Evolutionary conservation across 1,140 invertebrate genomes (phyloP), one percentile per base, ranked within the genome.

Genomic region (Alviniconcha marisindica): DNA sequence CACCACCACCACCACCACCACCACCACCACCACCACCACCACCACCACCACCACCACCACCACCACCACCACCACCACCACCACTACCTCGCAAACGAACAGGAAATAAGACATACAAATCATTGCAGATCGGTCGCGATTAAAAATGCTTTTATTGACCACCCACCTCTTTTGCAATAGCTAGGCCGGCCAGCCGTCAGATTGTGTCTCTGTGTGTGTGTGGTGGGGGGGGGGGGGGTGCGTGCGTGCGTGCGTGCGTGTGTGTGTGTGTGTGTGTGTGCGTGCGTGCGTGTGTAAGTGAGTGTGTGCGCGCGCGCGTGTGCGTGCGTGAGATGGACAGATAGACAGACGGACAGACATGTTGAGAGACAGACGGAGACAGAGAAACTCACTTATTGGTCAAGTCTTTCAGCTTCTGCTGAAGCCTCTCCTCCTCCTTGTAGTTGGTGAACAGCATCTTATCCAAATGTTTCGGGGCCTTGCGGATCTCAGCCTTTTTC

Each of bases 381-480:
- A 15, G 38, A 44, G 33, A 73, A 36, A n/a, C 31, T 78, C 18
- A 80, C 78, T 48, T 80, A 60, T 80, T 69, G 31, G 56, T 60
- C 31, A 80, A 28, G 18, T 63, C 60, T 31, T 83, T 80, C 5
- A 90, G 38, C 69, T 82, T 83, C 14, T 85, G 78, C 38, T 88
- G 79, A 2, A 90, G 81, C 31, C 84, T 42, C 15, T 86, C 85
- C 28, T 90, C 89, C 51, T 89, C 89, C 60, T 88, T 89, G 42
- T 90, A 86, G 77, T 90, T 90, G 1, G 86, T 84, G 69, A 89
- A 87, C 7, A 90, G 78, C 82, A 86, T 89, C 76, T 89, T 90
- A 69, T 90, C 89, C 76, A 90, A 71, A 54, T 88, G 71, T 78
- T 86, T 86, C 18, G 89, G 85, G 33, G 84, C 83, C 60, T 83